Conservation (phyloP, 2,797 vertebrate species). For the Chrysocyon brachyurus region DNA sequence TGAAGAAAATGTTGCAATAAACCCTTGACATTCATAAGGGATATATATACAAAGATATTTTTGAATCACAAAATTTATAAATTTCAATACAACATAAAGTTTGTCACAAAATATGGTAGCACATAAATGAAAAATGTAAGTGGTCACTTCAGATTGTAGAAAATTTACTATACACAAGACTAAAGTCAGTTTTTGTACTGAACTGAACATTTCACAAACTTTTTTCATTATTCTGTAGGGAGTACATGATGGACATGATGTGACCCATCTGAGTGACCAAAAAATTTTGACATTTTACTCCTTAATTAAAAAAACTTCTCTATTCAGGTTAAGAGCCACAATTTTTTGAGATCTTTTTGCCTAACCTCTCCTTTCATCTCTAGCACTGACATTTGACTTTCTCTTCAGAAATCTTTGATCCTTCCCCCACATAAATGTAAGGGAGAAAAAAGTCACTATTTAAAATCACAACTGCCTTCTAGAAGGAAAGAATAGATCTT, state of each 20-base stretch:
- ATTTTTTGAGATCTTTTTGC: not conserved
- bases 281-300: not conserved
- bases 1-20: not conserved
- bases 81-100: not conserved
- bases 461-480: not conserved
- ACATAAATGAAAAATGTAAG: not conserved
- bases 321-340: slow-evolving; percentile 22
- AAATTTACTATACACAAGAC: not conserved
- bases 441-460: not conserved
- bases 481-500: not conserved
- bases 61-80: not conserved
- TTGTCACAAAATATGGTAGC: not conserved
- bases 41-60: not conserved
- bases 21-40: not conserved
- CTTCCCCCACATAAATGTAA: not conserved
- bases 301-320: not conserved
- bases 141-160: not conserved
- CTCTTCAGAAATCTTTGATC: slow-evolving; percentile 16
- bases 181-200: not conserved
- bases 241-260: not conserved
- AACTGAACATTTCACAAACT: not conserved
- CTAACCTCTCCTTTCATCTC: not conserved
- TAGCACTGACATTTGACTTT: not conserved
- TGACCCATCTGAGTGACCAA: not conserved
- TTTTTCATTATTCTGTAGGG: not conserved